A percentile compares a stretch with the other conserved stretches of the same genome.
These are phyloP conservation scores for Uloborus diversus DNA, from an alignment of 1,140 invertebrate species.

Conservation along the genomic window DNA sequence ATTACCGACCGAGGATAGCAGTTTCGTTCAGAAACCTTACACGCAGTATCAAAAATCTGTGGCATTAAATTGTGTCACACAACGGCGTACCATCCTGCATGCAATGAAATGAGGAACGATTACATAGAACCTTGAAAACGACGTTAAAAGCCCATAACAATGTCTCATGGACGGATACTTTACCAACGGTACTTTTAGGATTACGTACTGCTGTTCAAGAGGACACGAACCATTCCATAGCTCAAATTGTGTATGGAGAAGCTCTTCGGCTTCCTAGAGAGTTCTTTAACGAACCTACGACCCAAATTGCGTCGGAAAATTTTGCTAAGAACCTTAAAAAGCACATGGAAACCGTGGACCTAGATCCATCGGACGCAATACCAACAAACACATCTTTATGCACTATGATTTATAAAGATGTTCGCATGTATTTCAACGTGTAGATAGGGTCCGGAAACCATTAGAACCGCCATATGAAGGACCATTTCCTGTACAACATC, in stretches of 20 bases:
- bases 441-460: no score
- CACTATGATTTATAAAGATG: background rate
- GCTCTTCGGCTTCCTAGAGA: background rate
- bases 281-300: background rate
- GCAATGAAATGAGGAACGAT: conserved; percentile 59
- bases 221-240: background rate
- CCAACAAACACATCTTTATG: background rate
- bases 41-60: background rate
- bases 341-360: background rate
- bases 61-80: background rate
- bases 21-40: background rate
- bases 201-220: background rate
- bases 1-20: background rate
- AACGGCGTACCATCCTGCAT: conserved; percentile 59
- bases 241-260: background rate
- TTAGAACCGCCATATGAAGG: no score
- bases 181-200: background rate
- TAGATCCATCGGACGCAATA: background rate
- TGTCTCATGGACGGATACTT: background rate
- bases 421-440: background rate
- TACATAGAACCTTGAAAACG: no score
- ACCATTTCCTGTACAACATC: no score
- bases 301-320: background rate
- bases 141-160: no score
- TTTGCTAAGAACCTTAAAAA: background rate